Conservation (phyloP, 1,140 invertebrate genomes). For the Leguminivora glycinivorella region DNA sequence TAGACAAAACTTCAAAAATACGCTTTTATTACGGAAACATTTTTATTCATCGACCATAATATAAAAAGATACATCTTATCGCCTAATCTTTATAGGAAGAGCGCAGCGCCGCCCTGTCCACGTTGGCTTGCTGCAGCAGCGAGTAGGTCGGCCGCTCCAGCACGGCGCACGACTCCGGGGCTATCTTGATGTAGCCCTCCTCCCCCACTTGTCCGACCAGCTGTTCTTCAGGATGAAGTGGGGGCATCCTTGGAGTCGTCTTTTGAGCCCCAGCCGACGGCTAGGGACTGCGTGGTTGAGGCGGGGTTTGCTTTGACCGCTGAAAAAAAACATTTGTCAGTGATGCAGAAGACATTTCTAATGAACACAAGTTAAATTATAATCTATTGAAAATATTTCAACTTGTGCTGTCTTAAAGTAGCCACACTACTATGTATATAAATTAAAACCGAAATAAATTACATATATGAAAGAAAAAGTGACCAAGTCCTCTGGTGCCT, state of each 20-base stretch:
- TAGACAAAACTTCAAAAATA: too few species aligned
- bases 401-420: too few species aligned
- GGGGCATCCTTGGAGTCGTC: slow-evolving; percentile 29
- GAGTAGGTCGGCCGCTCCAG: slow-evolving; percentile 57
- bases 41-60: background rate
- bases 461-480: too few species aligned
- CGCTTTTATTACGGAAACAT: background rate
- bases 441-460: too few species aligned
- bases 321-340: slow-evolving; percentile 31
- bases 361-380: too few species aligned
- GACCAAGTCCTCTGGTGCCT: too few species aligned
- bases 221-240: slow-evolving; percentile 66
- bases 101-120: slow-evolving; percentile 36
- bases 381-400: too few species aligned
- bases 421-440: too few species aligned
- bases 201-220: slow-evolving; percentile 57
- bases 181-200: slow-evolving; percentile 52
- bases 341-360: too few species aligned
- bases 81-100: background rate
- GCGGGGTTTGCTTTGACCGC: slow-evolving; percentile 38
- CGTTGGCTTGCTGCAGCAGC: slow-evolving; percentile 45
- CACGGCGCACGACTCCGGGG: slow-evolving; percentile 54
- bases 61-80: background rate
- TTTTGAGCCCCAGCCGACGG: slow-evolving; percentile 56
- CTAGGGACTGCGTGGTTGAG: slow-evolving; percentile 59